These are phyloP conservation scores for Apostichopus californicus DNA, from an alignment of 35 echinoderm and acorn worm species.

Conservation along the genomic window DNA sequence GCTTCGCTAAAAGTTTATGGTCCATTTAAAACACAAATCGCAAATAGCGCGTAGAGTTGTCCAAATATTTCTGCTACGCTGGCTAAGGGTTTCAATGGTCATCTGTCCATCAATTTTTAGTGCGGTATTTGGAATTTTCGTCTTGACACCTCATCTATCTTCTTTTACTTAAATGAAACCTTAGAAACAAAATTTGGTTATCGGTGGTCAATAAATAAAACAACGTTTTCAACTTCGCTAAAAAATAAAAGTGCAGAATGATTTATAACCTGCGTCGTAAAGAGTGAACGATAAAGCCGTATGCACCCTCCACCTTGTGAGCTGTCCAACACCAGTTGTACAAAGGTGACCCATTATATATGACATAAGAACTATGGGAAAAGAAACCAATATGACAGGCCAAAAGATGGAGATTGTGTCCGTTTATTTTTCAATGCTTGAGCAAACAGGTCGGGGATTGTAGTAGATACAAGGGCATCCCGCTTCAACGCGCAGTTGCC, in stretches of 20 bases:
- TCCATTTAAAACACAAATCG: too few relatives aligned
- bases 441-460: not conserved
- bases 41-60: too few relatives aligned
- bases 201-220: not conserved
- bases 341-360: not conserved
- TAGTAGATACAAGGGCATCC: not conserved
- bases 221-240: not conserved
- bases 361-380: not conserved
- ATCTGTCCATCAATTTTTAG: too few relatives aligned
- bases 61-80: too few relatives aligned
- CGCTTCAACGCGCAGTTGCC: not conserved
- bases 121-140: too few relatives aligned
- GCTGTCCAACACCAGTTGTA: not conserved
- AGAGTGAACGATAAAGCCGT: not conserved
- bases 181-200: not conserved
- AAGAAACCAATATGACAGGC: not conserved
- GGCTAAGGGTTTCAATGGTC: too few relatives aligned
- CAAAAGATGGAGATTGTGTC: not conserved
- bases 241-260: not conserved
- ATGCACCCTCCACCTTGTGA: not conserved
- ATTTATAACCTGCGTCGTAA: not conserved
- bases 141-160: not conserved
- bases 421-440: constrained; percentile 25
- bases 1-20: too few relatives aligned
- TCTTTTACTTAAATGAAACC: not conserved